Base-by-base conservation (phyloP, 2,113 vertebrate species). In the Edolisoma coerulescens region DNA sequence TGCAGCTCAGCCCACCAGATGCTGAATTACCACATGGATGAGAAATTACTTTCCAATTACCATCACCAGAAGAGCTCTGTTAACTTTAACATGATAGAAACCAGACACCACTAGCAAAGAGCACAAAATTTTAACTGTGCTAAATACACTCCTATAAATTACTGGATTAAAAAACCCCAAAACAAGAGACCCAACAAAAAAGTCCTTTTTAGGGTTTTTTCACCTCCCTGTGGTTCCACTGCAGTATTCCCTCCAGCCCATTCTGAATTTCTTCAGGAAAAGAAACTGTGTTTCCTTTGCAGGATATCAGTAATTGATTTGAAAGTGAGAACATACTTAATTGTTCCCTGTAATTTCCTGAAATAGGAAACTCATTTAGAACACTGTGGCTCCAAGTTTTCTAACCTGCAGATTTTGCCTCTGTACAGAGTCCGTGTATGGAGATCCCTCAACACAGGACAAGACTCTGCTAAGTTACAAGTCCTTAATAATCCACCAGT, bases 31-130 rank as follows among this genome's bases (percentile, higher is more conserved):
- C 68, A 76, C 68, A 50, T 18, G 57, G 60, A 89, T 90, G 83
- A 87, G 67, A 79, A 95, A 90, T 74, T 92, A 74, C 61, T 71
- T 90, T 39, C 64, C 73, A 87, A 28, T 85, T 67, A 85, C 47
- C 14, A 90, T 91, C 67, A 90, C 57, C 69, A 95, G 49, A 87
- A 90, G 44, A 78, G 78, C 7, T 69, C 44, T 64, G 37, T 79
- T 83, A 83, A 79, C 69, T 84, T 71, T 22, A 80, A 87, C 28
- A 26, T n/a, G 39, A 89, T 21, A 76, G 35, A 87, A 90, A 77
- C 30, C 91, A 95, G 81, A 83, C 42, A 88, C 24, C 2, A 5
- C 13, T 32, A 95, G 50, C 50, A 79, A 91, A 65, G 13, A 79
- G 21, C 37, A 60, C 16, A 53, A 53, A 45, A 45, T 47, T 79